These are phyloP conservation scores for Lochmaea capreae DNA, from an alignment of 2,888 invertebrate genomes.

Conservation along the genomic window DNA sequence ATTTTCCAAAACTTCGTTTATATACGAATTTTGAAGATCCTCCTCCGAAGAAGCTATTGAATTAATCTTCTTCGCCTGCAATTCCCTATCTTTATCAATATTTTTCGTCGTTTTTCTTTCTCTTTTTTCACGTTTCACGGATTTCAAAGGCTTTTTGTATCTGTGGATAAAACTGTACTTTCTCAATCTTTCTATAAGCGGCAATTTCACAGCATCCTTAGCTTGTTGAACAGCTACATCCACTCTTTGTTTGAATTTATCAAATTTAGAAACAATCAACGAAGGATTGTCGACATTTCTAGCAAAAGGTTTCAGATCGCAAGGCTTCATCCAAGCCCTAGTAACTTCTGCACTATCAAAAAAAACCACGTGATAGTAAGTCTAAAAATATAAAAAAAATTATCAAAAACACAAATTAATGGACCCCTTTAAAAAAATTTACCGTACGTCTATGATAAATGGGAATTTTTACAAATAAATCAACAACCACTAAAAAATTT, in stretches of 20 bases:
- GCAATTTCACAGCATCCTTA: slow-evolving; percentile 41
- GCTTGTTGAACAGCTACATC: slow-evolving; percentile 44
- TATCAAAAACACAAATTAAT: neutral
- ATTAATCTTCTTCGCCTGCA: no score
- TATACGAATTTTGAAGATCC: no score
- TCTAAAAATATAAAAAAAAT: slow-evolving; percentile 37
- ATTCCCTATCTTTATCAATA: no score
- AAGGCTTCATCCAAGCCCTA: slow-evolving; percentile 49
- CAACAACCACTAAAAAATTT: no score
- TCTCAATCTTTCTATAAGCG: slow-evolving; percentile 45
- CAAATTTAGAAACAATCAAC: slow-evolving; percentile 22
- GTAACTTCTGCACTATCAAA: slow-evolving; percentile 47
- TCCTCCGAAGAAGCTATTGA: no score
- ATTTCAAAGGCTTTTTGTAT: slow-evolving; percentile 37
- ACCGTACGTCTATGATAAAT: no score
- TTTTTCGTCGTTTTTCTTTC: no score
- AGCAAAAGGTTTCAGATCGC: slow-evolving; percentile 44
- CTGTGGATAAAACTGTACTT: slow-evolving; percentile 48
- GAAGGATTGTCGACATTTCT: slow-evolving; percentile 36
- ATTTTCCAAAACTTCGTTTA: no score
- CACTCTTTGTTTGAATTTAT: slow-evolving; percentile 40
- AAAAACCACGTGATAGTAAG: slow-evolving; percentile 53
- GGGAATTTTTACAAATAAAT: no score
- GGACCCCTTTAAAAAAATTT: no score
- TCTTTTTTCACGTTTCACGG: no score